Evolutionary conservation across 2,888 invertebrate species (phyloP).

Genomic region (Clepsis dumicolana): DNA sequence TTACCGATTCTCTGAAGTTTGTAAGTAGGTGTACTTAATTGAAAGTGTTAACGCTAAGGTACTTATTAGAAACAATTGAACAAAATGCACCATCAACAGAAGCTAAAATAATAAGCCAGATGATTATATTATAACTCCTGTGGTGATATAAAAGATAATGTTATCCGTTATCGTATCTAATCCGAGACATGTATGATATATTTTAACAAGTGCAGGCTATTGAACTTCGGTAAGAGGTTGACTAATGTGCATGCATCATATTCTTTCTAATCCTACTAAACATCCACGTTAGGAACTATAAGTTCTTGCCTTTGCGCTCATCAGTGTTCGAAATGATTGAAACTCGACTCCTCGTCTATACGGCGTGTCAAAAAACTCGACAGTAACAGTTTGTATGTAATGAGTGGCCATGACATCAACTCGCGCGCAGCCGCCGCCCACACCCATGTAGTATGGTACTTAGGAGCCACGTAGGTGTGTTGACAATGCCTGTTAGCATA

Average conservation of each 20-base stretch:
- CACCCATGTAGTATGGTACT: constrained; percentile 58
- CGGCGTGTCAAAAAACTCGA: constrained; percentile 36
- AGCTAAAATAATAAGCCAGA: constrained; percentile 5
- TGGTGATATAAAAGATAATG: constrained; percentile 3
- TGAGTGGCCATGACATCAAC: constrained; percentile 74
- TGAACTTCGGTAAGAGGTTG: constrained; percentile 16
- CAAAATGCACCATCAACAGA: not conserved
- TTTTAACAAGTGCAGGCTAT: constrained; percentile 25
- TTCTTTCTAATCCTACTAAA: not conserved
- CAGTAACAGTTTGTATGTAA: constrained; percentile 56
- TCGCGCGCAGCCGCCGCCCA: constrained; percentile 72
- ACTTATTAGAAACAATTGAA: not conserved
- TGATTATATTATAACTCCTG: constrained; percentile 6
- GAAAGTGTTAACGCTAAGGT: not conserved
- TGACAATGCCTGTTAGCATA: constrained; percentile 83
- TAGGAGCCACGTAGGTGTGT: constrained; percentile 73
- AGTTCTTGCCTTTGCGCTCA: not conserved
- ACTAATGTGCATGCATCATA: not conserved
- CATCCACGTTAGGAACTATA: not conserved
- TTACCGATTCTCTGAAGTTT: not conserved
- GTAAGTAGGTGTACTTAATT: not conserved
- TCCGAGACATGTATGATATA: constrained; percentile 10
- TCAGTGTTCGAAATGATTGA: constrained; percentile 5
- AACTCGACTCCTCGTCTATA: constrained; percentile 20
- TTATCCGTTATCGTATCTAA: constrained; percentile 11